Evolutionary conservation across 2,113 vertebrate genomes (phyloP), one percentile per base, ranked within the genome.

Genomic region (Tetraodon nigroviridis): DNA sequence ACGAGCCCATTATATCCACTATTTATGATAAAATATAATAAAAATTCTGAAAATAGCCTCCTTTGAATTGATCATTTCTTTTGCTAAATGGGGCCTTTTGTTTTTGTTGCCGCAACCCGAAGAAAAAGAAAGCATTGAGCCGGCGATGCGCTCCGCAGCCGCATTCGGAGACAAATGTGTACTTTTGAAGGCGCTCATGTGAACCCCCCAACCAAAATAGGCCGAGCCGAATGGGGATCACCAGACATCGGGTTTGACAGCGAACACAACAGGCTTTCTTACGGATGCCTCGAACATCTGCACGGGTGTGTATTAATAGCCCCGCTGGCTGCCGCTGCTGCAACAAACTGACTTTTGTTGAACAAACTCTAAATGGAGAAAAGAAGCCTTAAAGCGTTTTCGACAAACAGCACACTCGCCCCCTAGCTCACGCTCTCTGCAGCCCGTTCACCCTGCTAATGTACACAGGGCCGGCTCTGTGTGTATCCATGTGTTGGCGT

Each of bases 1-100:
- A 93, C 92, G 88, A 93, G 93, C 90, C 85, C 92, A 90, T 93
- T 95, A 95, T 93, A 92, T 92, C 92, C 94, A 90, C 93, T 96
- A 97, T 97, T 97, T 97, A 97, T 97, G 92, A 93, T 92, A 88
- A 95, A 95, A 93, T 92, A 78, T 94, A 95, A 93, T 91, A 76
- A 82, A 80, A 81, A 63, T 40, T 32, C 71, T 59, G 55, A 81
- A 83, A 84, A 79, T 72, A 69, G 46, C 15, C 16, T 49, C 19
- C 53, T 52, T 65, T 64, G 61, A 52, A 0, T 56, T 59, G 59
- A 0, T 22, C 60, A 29, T 57, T 54, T 55, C 4, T 51, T 21
- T 16, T 11, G 29, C 21, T 29, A 64, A 84, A 84, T 63, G 15
- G 41, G 67, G 46, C 41, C 24, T 78, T 76, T 87, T 87, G 80